A percentile compares a stretch with the other conserved stretches of the same genome.
Evolutionary conservation across 2,113 vertebrate species (phyloP).

Genomic region (Dicerorhinus sumatrensis): DNA sequence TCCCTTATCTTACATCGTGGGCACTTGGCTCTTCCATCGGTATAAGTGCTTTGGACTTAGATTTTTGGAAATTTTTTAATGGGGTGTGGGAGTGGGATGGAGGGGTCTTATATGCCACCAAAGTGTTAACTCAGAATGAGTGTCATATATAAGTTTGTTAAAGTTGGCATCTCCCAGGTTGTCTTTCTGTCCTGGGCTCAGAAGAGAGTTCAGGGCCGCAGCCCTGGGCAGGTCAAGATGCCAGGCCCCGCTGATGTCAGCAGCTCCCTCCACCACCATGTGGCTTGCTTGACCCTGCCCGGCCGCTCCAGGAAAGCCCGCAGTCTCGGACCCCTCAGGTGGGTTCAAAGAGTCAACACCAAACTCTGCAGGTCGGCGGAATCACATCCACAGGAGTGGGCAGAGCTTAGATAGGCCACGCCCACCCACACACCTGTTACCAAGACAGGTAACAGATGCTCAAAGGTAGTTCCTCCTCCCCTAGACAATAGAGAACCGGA

Average conservation of each 20-base stretch:
- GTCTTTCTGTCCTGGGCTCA: not conserved
- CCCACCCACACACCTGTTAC: not conserved
- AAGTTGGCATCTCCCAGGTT: not conserved
- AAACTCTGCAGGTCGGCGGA: not conserved
- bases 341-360: accelerated
- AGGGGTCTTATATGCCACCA: not conserved
- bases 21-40: accelerated
- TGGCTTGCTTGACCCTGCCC: accelerated
- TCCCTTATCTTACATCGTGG: accelerated
- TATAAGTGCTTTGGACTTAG: accelerated
- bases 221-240: accelerated
- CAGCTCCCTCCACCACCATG: not conserved
- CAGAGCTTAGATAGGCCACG: accelerated
- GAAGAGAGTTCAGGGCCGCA: not conserved
- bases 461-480: not conserved
- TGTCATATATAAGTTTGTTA: accelerated
- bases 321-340: accelerated
- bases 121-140: accelerated
- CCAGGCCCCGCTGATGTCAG: accelerated
- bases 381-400: accelerated
- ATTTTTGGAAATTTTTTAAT: too few relatives aligned
- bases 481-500: accelerated
- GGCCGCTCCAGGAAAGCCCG: not conserved
- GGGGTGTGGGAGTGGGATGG: not conserved
- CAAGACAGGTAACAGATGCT: not conserved